Evolutionary conservation across 2,797 vertebrate genomes (phyloP).

Genomic region (Paratrypauchen microcephalus): DNA sequence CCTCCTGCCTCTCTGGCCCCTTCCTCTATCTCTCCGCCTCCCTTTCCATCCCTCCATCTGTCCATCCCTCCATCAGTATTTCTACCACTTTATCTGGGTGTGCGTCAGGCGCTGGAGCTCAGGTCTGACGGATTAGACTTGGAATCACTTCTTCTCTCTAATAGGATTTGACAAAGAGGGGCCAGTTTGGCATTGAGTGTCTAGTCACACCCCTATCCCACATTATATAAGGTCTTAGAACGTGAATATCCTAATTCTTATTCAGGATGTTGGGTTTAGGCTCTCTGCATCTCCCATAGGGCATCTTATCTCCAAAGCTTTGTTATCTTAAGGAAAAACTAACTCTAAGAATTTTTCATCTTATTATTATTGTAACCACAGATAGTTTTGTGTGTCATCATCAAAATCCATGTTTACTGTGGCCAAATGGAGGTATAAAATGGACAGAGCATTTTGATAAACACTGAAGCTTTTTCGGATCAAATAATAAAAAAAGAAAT

Average conservation of each 20-base stretch:
- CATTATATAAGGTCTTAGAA: conserved; percentile 39
- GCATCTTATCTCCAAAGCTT: neutral
- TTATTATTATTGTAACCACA: too few relatives aligned
- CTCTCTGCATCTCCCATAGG: neutral
- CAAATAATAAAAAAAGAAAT: neutral
- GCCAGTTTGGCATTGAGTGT: conserved; percentile 31
- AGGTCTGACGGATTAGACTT: conserved; percentile 58
- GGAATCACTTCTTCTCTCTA: conserved; percentile 55
- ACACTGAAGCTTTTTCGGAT: neutral
- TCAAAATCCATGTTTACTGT: neutral
- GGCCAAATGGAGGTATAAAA: neutral
- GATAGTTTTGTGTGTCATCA: too few relatives aligned
- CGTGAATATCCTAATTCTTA: conserved; percentile 42
- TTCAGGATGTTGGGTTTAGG: conserved; percentile 1
- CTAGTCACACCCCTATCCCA: conserved; percentile 26
- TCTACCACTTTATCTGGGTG: conserved; percentile 33
- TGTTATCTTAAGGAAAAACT: neutral
- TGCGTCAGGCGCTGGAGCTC: conserved; percentile 47
- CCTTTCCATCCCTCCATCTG: neutral
- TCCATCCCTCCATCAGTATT: conserved; percentile 9
- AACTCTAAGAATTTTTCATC: neutral
- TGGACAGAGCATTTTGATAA: too few relatives aligned
- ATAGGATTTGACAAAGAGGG: conserved; percentile 61
- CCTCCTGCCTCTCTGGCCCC: too few relatives aligned
- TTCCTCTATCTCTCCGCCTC: neutral